Percentiles rank a stretch among this genome's conserved stretches.
Evolutionary conservation across 2,888 invertebrate genomes (phyloP).

Genomic region (Eurois occulta): DNA sequence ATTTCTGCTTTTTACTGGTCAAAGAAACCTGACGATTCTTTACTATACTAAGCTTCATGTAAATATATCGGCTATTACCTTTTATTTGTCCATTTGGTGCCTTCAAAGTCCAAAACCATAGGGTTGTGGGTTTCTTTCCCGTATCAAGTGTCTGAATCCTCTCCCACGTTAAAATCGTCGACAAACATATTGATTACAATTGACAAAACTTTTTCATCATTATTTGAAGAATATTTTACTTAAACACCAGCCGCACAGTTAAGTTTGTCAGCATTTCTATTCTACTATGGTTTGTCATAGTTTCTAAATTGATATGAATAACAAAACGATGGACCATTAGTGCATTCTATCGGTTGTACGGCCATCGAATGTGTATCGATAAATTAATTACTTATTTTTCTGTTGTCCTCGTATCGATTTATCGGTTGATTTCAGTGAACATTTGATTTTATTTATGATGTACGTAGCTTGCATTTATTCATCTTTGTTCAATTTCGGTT

Average conservation of each 20-base stretch:
- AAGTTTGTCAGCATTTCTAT: constrained; percentile 64
- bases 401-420: constrained; percentile 59
- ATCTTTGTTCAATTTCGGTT: constrained; percentile 7
- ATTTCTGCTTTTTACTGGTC: constrained; percentile 31
- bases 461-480: constrained; percentile 31
- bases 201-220: constrained; percentile 13
- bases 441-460: constrained; percentile 29
- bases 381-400: constrained; percentile 68
- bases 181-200: constrained; percentile 56
- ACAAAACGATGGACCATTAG: constrained; percentile 73
- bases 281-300: constrained; percentile 58
- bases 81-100: constrained; percentile 77
- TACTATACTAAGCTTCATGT: constrained; percentile 54
- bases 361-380: constrained; percentile 69
- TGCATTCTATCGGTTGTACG: constrained; percentile 72
- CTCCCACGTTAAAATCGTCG: constrained; percentile 74
- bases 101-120: constrained; percentile 74
- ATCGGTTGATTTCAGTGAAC: constrained; percentile 42
- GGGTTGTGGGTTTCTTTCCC: constrained; percentile 77
- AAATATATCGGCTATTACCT: constrained; percentile 72
- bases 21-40: constrained; percentile 71
- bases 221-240: constrained; percentile 18
- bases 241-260: not conserved
- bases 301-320: constrained; percentile 73
- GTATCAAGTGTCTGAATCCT: constrained; percentile 79